Conservation (phyloP, 2,888 invertebrate genomes). For the Aethes cnicana region DNA sequence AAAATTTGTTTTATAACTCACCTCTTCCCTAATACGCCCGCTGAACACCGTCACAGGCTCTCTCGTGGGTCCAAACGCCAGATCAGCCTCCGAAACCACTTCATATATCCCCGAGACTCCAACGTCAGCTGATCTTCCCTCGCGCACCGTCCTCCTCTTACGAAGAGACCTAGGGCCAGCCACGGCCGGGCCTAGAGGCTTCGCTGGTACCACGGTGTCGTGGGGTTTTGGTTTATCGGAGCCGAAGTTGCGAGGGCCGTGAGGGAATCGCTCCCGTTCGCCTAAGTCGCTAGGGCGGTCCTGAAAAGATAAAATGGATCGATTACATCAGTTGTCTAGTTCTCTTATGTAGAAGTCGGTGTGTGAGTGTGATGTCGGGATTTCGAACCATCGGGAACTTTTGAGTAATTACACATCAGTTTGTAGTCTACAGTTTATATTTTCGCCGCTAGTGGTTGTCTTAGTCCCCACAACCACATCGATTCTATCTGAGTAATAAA, state of each 20-base stretch:
- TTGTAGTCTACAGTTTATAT: no score
- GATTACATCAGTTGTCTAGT: no score
- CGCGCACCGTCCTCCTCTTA: slow-evolving; percentile 85
- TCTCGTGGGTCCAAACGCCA: slow-evolving; percentile 93
- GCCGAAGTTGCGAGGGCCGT: slow-evolving; percentile 88
- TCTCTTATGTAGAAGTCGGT: no score
- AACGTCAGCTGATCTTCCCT: slow-evolving; percentile 91
- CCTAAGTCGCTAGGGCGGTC: slow-evolving; percentile 79
- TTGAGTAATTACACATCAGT: no score
- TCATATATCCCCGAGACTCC: slow-evolving; percentile 95
- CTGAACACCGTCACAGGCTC: slow-evolving; percentile 94
- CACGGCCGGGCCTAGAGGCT: slow-evolving; percentile 74
- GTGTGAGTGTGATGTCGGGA: no score
- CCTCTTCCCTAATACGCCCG: slow-evolving; percentile 92
- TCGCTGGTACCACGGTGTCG: slow-evolving; percentile 76
- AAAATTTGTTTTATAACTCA: no score
- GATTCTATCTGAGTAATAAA: no score
- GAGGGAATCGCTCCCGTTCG: slow-evolving; percentile 88
- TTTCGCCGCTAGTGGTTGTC: no score
- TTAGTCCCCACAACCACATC: no score
- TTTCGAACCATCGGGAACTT: no score
- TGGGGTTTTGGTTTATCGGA: slow-evolving; percentile 61
- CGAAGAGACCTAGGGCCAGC: slow-evolving; percentile 81
- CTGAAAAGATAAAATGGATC: slow-evolving; percentile 43
- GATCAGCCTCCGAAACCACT: slow-evolving; percentile 94